Evolutionary conservation across 2,797 vertebrate species (phyloP).

Genomic region (Bufotes viridis): DNA sequence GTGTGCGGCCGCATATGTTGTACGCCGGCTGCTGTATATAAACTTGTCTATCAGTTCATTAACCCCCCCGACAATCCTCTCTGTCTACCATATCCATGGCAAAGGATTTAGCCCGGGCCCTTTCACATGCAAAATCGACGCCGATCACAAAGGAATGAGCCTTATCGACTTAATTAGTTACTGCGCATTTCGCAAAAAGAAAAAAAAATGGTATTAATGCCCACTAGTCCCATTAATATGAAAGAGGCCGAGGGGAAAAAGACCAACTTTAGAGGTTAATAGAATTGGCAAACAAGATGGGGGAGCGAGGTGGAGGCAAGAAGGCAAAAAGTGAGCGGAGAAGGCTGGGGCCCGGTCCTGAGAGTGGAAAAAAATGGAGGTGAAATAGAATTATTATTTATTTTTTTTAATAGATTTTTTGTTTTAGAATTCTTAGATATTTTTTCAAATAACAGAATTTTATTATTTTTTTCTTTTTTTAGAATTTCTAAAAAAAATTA

Average conservation of each 20-base stretch:
- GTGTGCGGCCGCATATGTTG: slow-evolving; percentile 76
- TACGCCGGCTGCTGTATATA: slow-evolving; percentile 86
- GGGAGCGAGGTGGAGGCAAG: too few species aligned
- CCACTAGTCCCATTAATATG: slow-evolving; percentile 58
- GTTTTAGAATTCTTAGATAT: too few species aligned
- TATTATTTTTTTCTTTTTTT: too few species aligned
- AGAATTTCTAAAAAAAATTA: too few species aligned
- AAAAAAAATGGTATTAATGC: slow-evolving; percentile 66
- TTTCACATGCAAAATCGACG: slow-evolving; percentile 92
- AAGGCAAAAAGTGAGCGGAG: not conserved
- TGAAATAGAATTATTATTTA: too few species aligned
- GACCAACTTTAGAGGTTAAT: slow-evolving; percentile 35
- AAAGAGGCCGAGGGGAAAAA: slow-evolving; percentile 33
- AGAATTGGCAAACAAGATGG: slow-evolving; percentile 18
- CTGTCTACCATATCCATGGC: slow-evolving; percentile 73
- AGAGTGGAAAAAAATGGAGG: not conserved
- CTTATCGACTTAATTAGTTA: slow-evolving; percentile 81
- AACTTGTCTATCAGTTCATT: slow-evolving; percentile 98
- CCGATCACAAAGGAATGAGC: slow-evolving; percentile 76
- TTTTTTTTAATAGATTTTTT: too few species aligned
- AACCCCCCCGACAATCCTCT: slow-evolving; percentile 88
- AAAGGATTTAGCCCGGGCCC: slow-evolving; percentile 85
- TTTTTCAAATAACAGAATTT: too few species aligned
- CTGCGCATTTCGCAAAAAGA: slow-evolving; percentile 77
- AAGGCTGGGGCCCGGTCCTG: too few species aligned